Evolutionary conservation across 2,113 vertebrate genomes (phyloP).

Genomic region (Xiphophorus hellerii): DNA sequence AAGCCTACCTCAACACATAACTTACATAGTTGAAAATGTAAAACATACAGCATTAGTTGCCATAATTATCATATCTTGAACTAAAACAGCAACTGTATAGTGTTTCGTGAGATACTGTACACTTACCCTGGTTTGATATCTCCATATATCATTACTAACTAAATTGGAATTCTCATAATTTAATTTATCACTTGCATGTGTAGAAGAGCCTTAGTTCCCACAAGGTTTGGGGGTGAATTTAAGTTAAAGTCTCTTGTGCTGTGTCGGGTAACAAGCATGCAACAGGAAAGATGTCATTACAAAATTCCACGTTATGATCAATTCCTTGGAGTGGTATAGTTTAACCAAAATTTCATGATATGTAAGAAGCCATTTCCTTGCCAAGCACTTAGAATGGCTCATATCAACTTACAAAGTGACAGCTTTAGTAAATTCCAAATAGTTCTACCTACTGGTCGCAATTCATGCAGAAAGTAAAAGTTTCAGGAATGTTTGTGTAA

Average conservation of each 20-base stretch:
- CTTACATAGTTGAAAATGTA: too few relatives aligned
- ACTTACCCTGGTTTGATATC: too few relatives aligned
- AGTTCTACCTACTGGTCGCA: neutral
- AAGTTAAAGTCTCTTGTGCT: neutral
- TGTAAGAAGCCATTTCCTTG: neutral
- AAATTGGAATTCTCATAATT: too few relatives aligned
- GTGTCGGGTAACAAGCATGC: neutral
- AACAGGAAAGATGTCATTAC: neutral
- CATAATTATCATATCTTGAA: too few relatives aligned
- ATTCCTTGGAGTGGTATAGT: neutral
- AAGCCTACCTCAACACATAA: too few relatives aligned
- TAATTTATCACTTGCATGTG: neutral
- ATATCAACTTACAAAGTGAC: conserved; percentile 2
- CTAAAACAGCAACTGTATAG: too few relatives aligned
- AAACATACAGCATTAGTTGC: too few relatives aligned
- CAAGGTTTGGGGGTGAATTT: neutral
- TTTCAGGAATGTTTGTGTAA: neutral
- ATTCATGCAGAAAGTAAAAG: neutral
- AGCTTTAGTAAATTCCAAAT: conserved; percentile 10
- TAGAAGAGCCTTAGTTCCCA: conserved; percentile 25
- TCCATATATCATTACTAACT: too few relatives aligned
- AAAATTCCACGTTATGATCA: conserved; percentile 6
- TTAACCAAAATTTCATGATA: conserved; percentile 9
- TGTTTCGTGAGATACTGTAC: too few relatives aligned
- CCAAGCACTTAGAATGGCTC: neutral